Percentiles rank a stretch among this genome's conserved stretches.
Conservation (phyloP, 1,140 invertebrate genomes). For the Melitaea cinxia region DNA sequence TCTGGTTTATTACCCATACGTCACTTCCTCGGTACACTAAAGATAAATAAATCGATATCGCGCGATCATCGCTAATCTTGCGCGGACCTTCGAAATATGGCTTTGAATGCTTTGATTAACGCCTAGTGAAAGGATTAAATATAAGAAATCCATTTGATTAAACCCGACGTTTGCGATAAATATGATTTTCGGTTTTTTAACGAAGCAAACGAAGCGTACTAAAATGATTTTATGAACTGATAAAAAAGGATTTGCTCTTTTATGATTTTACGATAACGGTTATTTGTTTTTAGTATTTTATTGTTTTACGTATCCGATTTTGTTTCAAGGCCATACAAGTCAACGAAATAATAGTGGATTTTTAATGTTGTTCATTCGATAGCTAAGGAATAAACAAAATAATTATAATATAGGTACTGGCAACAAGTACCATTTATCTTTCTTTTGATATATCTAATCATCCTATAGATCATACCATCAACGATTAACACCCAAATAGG, state of each 20-base stretch:
- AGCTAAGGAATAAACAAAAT: too few relatives aligned
- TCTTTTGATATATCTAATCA: too few relatives aligned
- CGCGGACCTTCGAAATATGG: conserved; percentile 59
- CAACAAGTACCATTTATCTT: too few relatives aligned
- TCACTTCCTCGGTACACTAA: conserved; percentile 43
- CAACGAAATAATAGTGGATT: neutral
- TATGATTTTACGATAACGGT: conserved; percentile 8
- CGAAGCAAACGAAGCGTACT: neutral
- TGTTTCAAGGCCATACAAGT: neutral
- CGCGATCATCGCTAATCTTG: conserved; percentile 40
- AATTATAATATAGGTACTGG: too few relatives aligned
- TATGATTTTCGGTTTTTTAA: conserved; percentile 36
- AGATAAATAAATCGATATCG: conserved; percentile 50
- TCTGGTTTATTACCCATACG: conserved; percentile 19
- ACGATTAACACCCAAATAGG: too few relatives aligned
- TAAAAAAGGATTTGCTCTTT: conserved; percentile 7
- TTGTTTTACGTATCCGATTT: neutral
- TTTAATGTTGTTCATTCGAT: too few relatives aligned
- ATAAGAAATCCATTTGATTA: conserved; percentile 66
- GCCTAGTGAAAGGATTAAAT: conserved; percentile 43
- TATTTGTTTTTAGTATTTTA: conserved; percentile 5
- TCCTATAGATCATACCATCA: too few relatives aligned
- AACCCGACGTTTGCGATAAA: conserved; percentile 63
- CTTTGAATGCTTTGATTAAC: conserved; percentile 77
- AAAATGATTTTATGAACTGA: conserved; percentile 1